Conservation (phyloP, 2,113 vertebrate species). For the Ammodytes dubius region DNA sequence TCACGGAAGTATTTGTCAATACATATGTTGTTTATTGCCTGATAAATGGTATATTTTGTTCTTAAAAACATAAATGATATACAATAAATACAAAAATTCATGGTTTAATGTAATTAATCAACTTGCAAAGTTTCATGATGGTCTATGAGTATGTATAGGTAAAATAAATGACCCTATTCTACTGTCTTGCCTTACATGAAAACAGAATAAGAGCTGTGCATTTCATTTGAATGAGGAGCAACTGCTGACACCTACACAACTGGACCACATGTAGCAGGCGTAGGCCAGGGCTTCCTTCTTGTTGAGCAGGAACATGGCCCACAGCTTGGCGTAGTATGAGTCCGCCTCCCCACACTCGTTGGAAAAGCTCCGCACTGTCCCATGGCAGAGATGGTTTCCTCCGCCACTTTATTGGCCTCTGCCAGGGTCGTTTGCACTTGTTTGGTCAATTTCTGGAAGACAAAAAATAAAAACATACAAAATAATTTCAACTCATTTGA, state of each 20-base stretch:
- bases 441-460: slow-evolving; percentile 90
- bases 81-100: no score
- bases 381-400: slow-evolving; percentile 96
- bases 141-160: no score
- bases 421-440: slow-evolving; percentile 93
- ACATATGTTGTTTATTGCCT: no score
- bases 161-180: no score
- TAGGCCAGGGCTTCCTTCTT: slow-evolving; percentile 92
- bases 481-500: neutral
- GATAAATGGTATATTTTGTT: no score
- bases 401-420: slow-evolving; percentile 93
- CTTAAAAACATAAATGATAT: no score
- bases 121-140: no score
- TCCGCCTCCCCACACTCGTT: slow-evolving; percentile 89
- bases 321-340: slow-evolving; percentile 87
- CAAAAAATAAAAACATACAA: neutral
- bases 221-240: neutral
- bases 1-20: no score
- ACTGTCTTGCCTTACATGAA: no score
- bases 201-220: neutral
- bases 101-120: no score
- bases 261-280: slow-evolving; percentile 94
- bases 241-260: slow-evolving; percentile 85
- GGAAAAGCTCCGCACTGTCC: slow-evolving; percentile 95
- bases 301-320: slow-evolving; percentile 92